phyloP scores from a whole-genome alignment of 2,797 vertebrate species.

The Galago senegalensis region DNA sequence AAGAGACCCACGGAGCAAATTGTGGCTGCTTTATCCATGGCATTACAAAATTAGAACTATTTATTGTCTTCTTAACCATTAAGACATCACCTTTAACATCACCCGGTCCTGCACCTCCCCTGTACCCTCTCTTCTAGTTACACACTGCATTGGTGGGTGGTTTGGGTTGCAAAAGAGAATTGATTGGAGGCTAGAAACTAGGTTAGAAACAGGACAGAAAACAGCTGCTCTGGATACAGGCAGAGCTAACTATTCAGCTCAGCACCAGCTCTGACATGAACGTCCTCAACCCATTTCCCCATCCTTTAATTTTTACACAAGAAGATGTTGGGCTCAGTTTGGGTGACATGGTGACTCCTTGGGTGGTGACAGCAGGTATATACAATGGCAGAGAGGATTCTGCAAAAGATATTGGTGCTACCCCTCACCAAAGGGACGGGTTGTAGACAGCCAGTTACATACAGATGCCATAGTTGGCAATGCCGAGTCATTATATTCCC shows the following conservation, averaged over 20 bases:
- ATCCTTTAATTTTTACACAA: neutral
- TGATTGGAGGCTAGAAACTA: neutral
- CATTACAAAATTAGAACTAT: constrained; percentile 2
- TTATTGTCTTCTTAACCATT: neutral
- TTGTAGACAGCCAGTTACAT: neutral
- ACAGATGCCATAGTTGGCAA: neutral
- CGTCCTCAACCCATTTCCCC: neutral
- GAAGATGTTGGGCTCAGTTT: neutral
- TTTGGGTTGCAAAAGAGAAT: neutral
- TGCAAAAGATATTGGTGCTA: neutral
- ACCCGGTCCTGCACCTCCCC: neutral
- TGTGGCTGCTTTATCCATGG: neutral
- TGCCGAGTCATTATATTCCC: neutral
- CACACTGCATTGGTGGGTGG: neutral
- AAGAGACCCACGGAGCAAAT: neutral
- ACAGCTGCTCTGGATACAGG: neutral
- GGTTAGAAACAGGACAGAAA: constrained; percentile 42
- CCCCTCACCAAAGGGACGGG: neutral
- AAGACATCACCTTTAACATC: neutral
- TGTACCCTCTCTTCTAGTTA: neutral
- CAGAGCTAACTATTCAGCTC: neutral
- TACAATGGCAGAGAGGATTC: neutral
- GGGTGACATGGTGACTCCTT: neutral
- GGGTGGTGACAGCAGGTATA: neutral
- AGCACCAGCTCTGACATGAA: neutral